Evolutionary conservation across 1,140 invertebrate genomes (phyloP).

Genomic region (Acromyrmex charruanus): DNA sequence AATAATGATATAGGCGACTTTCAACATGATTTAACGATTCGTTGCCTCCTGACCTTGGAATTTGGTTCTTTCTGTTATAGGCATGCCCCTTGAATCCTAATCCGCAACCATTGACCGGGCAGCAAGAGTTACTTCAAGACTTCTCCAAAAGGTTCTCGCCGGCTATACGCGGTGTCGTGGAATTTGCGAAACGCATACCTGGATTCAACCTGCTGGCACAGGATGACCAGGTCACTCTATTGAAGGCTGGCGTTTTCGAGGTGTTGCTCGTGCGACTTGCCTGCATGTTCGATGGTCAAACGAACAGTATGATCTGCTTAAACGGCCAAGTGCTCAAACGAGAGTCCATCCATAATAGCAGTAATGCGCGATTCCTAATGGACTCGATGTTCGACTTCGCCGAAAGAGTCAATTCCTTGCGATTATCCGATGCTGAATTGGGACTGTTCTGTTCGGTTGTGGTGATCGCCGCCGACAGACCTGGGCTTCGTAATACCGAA

Average conservation of each 20-base stretch:
- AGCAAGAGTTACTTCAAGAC: conserved; percentile 94
- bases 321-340: conserved; percentile 96
- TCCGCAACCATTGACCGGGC: conserved; percentile 92
- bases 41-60: conserved; percentile 57
- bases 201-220: conserved; percentile 97
- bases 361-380: conserved; percentile 97
- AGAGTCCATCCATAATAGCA: conserved; percentile 95
- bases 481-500: conserved; percentile 96
- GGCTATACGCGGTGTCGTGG: conserved; percentile 98
- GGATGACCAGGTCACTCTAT: conserved; percentile 98
- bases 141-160: conserved; percentile 98
- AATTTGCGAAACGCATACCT: conserved; percentile 98
- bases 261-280: conserved; percentile 96
- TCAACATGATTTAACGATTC: conserved; percentile 35
- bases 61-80: conserved; percentile 88
- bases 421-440: conserved; percentile 96
- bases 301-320: conserved; percentile 96
- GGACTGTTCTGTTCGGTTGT: conserved; percentile 98
- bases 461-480: conserved; percentile 96
- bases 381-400: conserved; percentile 99
- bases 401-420: conserved; percentile 95
- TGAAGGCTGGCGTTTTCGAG: conserved; percentile 98
- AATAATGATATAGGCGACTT: conserved; percentile 33
- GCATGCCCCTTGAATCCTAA: conserved; percentile 98
- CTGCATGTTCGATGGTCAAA: conserved; percentile 96